Conservation (phyloP, 2,113 vertebrate genomes). For the Centrocercus urophasianus region DNA sequence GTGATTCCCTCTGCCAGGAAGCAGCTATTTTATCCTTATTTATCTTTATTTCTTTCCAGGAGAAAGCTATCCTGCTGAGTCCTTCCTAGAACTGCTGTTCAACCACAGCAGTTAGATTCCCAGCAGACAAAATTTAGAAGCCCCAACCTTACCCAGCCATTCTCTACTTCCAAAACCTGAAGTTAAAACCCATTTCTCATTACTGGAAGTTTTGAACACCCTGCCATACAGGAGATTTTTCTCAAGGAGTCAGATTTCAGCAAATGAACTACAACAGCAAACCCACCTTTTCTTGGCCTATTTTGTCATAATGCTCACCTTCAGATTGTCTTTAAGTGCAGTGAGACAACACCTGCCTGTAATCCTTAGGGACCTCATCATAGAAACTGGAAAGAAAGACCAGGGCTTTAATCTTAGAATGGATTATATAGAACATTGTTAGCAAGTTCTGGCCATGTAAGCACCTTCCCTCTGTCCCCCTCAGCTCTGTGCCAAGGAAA, state of each 20-base stretch:
- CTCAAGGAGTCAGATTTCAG: background rate
- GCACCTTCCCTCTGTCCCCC: background rate
- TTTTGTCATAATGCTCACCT: slow-evolving; percentile 87
- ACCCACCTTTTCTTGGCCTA: slow-evolving; percentile 89
- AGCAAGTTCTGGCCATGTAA: background rate
- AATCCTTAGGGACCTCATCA: slow-evolving; percentile 91
- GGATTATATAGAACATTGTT: background rate
- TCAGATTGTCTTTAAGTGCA: slow-evolving; percentile 93
- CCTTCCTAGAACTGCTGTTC: no score
- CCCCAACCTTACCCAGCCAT: no score
- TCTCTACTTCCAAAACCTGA: no score
- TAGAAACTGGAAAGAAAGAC: slow-evolving; percentile 83
- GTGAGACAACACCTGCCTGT: slow-evolving; percentile 91
- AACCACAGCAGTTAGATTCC: no score
- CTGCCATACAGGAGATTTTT: background rate
- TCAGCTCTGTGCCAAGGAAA: background rate
- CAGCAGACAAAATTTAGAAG: no score
- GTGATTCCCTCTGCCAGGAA: no score
- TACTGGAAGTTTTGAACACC: no score
- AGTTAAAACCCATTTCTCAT: no score
- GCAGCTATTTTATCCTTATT: no score
- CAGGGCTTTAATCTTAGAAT: background rate
- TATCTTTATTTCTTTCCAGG: no score
- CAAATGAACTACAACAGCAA: background rate
- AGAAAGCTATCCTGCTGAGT: no score